These are phyloP conservation scores for Drosophila tani DNA, from an alignment of 1,140 invertebrate species.

Conservation along the genomic window DNA sequence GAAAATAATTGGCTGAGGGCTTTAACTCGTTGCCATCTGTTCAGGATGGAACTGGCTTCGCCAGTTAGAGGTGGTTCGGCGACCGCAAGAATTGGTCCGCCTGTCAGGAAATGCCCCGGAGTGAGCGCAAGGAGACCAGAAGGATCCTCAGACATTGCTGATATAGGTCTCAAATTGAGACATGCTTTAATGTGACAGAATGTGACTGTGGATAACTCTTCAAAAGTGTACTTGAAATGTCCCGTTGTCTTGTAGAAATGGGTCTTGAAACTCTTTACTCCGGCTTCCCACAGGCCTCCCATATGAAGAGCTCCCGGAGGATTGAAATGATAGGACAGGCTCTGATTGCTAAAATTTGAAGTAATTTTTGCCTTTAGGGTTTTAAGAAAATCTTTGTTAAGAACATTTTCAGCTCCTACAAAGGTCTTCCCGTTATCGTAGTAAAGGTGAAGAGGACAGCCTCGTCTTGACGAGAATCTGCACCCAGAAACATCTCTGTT, in stretches of 20 bases:
- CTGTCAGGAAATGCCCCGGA: background rate
- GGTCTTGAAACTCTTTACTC: background rate
- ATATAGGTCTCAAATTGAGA: constrained; percentile 2
- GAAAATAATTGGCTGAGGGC: background rate
- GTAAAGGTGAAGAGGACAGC: background rate
- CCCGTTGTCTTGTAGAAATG: background rate
- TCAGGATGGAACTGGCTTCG: background rate
- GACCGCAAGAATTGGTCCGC: background rate
- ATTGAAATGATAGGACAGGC: background rate
- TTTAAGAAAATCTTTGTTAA: background rate
- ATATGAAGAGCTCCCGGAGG: background rate
- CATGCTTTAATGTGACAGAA: background rate
- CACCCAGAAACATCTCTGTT: background rate
- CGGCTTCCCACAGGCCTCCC: background rate
- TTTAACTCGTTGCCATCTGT: background rate
- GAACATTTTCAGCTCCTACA: background rate
- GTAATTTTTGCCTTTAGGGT: background rate
- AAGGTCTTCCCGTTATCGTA: constrained; percentile 1
- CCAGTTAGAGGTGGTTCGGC: background rate
- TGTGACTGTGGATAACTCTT: constrained; percentile 1
- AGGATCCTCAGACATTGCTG: constrained; percentile 3
- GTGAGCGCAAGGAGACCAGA: background rate
- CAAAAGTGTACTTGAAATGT: background rate
- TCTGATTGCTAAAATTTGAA: background rate
- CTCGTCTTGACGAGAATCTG: background rate